phyloP scores from a whole-genome alignment of 2,797 vertebrate species.

The Ptychadena robeensis region DNA sequence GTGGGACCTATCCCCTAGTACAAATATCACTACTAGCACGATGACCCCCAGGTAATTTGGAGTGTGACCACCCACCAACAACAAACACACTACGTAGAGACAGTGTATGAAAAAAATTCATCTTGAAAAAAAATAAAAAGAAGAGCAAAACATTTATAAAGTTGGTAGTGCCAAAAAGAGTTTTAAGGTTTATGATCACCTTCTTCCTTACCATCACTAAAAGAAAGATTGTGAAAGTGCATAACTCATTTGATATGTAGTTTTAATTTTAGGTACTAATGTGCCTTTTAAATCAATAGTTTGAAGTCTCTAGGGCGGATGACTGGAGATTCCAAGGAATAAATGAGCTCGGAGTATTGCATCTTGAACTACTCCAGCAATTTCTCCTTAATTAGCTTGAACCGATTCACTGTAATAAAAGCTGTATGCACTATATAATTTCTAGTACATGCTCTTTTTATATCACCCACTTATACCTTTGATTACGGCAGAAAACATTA shows the following conservation, averaged over 20 bases:
- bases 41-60: too few relatives aligned
- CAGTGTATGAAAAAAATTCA: too few relatives aligned
- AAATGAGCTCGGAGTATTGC: background rate
- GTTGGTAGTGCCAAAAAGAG: too few relatives aligned
- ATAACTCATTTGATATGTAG: background rate
- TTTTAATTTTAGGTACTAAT: background rate
- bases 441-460: background rate
- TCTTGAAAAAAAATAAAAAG: too few relatives aligned
- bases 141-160: too few relatives aligned
- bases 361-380: slow-evolving; percentile 2
- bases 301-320: background rate
- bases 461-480: background rate
- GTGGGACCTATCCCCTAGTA: too few relatives aligned
- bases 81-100: too few relatives aligned
- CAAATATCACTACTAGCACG: too few relatives aligned
- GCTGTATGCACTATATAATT: background rate
- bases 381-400: background rate
- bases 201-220: background rate
- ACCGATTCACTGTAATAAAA: background rate
- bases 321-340: background rate
- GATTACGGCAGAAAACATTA: background rate
- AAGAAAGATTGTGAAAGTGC: background rate
- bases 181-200: background rate
- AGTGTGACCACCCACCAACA: too few relatives aligned
- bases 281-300: background rate